These are phyloP conservation scores for Melanophora roralis DNA, from an alignment of 2,888 invertebrate species.

Conservation along the genomic window DNA sequence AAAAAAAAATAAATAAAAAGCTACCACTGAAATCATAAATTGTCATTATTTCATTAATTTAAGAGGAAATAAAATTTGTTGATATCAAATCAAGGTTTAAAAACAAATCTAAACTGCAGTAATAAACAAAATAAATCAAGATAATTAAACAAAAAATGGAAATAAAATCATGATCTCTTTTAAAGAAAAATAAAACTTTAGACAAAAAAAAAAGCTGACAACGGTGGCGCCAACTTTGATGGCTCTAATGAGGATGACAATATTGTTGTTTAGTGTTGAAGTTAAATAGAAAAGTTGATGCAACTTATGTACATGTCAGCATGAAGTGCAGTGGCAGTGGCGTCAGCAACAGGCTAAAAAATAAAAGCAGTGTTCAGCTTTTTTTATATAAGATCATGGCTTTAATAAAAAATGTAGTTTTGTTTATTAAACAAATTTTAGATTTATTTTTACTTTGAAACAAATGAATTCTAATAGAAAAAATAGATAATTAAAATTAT, in stretches of 20 bases:
- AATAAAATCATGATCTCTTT: no score
- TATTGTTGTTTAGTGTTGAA: background rate
- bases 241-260: background rate
- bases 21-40: no score
- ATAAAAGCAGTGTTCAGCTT: background rate
- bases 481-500: no score
- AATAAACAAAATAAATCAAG: no score
- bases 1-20: no score
- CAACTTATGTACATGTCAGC: constrained; percentile 58
- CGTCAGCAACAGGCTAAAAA: background rate
- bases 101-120: no score
- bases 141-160: no score
- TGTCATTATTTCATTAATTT: no score
- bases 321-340: background rate
- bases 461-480: background rate
- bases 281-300: constrained; percentile 40
- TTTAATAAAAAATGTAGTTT: constrained; percentile 51
- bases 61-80: no score
- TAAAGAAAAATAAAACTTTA: background rate
- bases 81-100: no score
- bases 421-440: no score
- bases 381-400: constrained; percentile 55
- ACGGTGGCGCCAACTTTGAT: constrained; percentile 15
- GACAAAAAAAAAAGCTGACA: background rate
- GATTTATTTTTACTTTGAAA: constrained; percentile 48